Percentiles rank a stretch among this genome's conserved stretches.
Evolutionary conservation across 2,888 invertebrate genomes (phyloP).

Genomic region (Drosophila pegasa): DNA sequence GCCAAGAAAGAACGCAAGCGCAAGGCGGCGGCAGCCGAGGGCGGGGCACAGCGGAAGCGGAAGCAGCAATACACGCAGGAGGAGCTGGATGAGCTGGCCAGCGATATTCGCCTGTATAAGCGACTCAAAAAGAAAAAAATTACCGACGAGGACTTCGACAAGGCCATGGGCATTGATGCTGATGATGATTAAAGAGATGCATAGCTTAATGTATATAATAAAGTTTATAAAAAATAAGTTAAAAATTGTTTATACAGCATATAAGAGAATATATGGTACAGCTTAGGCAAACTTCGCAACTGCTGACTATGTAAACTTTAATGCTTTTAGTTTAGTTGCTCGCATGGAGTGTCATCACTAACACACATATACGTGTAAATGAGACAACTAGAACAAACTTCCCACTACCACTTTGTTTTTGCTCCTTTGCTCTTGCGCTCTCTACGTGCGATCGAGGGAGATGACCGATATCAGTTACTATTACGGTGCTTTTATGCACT

Average conservation of each 20-base stretch:
- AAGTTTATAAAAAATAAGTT: not conserved
- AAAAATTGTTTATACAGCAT: not conserved
- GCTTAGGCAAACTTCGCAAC: not conserved
- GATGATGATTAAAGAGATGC: constrained; percentile 36
- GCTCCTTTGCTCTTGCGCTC: not conserved
- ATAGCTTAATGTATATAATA: constrained; percentile 24
- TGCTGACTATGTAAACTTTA: not conserved
- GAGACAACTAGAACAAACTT: not conserved
- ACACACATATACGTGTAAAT: not conserved
- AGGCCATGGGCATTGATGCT: constrained; percentile 86
- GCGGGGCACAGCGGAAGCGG: constrained; percentile 84
- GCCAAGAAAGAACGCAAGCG: constrained; percentile 84
- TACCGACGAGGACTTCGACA: constrained; percentile 88
- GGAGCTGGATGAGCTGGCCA: constrained; percentile 91
- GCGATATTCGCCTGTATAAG: constrained; percentile 93
- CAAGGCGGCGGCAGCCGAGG: constrained; percentile 76
- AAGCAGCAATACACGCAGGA: constrained; percentile 88
- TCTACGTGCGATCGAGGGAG: not conserved
- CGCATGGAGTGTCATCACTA: not conserved
- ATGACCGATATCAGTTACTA: not conserved
- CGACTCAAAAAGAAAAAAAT: constrained; percentile 94
- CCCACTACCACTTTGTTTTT: not conserved
- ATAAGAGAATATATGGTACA: not conserved
- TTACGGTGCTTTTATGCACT: not conserved
- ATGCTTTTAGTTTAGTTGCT: not conserved